Conservation (phyloP, 2,888 invertebrate genomes). For the Galeopsomyia nigrocyanea region DNA sequence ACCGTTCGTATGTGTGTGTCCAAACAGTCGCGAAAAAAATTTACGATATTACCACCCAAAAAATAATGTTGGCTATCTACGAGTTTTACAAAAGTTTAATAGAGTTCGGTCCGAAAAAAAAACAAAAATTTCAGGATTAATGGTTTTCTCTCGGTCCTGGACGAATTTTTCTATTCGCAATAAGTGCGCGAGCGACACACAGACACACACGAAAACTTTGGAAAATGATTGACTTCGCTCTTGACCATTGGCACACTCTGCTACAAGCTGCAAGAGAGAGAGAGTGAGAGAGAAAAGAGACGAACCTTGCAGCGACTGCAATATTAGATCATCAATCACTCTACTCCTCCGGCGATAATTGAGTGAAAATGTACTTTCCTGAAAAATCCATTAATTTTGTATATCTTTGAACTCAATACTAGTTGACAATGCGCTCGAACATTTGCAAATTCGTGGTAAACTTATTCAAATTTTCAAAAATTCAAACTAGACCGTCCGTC, state of each 20-base stretch:
- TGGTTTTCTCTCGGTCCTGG: slow-evolving; percentile 22
- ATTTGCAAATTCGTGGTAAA: no score
- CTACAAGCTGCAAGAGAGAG: no score
- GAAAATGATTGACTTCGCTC: slow-evolving; percentile 42
- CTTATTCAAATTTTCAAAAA: no score
- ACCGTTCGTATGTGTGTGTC: no score
- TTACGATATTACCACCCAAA: no score
- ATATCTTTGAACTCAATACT: neutral
- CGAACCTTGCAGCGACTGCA: slow-evolving; percentile 12
- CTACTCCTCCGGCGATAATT: slow-evolving; percentile 32
- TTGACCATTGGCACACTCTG: slow-evolving; percentile 18
- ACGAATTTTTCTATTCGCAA: slow-evolving; percentile 43
- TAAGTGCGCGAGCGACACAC: no score
- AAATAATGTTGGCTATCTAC: no score
- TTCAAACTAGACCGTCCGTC: no score
- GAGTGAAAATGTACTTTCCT: slow-evolving; percentile 40
- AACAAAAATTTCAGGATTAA: slow-evolving; percentile 36
- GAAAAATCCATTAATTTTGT: slow-evolving; percentile 29
- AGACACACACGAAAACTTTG: slow-evolving; percentile 14
- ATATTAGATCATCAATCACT: slow-evolving; percentile 39
- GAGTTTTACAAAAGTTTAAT: slow-evolving; percentile 17
- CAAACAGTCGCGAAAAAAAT: no score
- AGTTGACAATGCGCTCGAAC: no score
- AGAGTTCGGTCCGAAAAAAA: slow-evolving; percentile 16
- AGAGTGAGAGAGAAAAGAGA: neutral